phyloP scores from a whole-genome alignment of 2,888 invertebrate genomes.

The Eulithis prunata region DNA sequence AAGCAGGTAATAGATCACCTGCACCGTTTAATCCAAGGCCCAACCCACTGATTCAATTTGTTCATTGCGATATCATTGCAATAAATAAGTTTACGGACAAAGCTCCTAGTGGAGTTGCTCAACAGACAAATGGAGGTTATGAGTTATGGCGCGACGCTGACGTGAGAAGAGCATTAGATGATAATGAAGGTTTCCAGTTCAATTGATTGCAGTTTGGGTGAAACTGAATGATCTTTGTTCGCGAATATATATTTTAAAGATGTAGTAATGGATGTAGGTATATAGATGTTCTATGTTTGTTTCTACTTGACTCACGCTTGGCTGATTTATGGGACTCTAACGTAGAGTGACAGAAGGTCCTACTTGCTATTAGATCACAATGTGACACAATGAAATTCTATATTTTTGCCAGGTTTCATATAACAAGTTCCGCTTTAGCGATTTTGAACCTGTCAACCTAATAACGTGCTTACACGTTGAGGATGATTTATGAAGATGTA shows the following conservation, averaged over 20 bases:
- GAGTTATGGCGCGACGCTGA: slow-evolving; percentile 41
- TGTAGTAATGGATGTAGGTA: too few species aligned
- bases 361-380: slow-evolving; percentile 4
- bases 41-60: slow-evolving; percentile 36
- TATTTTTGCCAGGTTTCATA: slow-evolving; percentile 16
- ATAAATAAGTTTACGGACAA: slow-evolving; percentile 40
- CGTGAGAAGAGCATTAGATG: slow-evolving; percentile 43
- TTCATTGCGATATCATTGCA: slow-evolving; percentile 30
- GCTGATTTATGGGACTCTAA: neutral
- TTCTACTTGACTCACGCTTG: neutral
- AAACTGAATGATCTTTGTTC: neutral
- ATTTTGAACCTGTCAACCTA: slow-evolving; percentile 12
- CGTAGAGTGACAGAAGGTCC: neutral
- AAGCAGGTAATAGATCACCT: slow-evolving; percentile 30
- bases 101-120: slow-evolving; percentile 30
- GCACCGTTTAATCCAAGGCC: slow-evolving; percentile 34
- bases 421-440: slow-evolving; percentile 21
- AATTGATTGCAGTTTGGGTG: slow-evolving; percentile 23
- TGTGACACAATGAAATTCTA: slow-evolving; percentile 12
- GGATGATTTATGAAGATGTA: slow-evolving; percentile 18
- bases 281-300: too few species aligned
- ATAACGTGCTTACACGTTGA: slow-evolving; percentile 12
- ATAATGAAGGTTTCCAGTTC: slow-evolving; percentile 11
- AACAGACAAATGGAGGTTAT: slow-evolving; percentile 39
- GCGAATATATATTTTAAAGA: too few species aligned